Percentiles rank a stretch among this genome's conserved stretches.
Conservation (phyloP, 1,140 invertebrate genomes). For the Dreissena polymorpha region DNA sequence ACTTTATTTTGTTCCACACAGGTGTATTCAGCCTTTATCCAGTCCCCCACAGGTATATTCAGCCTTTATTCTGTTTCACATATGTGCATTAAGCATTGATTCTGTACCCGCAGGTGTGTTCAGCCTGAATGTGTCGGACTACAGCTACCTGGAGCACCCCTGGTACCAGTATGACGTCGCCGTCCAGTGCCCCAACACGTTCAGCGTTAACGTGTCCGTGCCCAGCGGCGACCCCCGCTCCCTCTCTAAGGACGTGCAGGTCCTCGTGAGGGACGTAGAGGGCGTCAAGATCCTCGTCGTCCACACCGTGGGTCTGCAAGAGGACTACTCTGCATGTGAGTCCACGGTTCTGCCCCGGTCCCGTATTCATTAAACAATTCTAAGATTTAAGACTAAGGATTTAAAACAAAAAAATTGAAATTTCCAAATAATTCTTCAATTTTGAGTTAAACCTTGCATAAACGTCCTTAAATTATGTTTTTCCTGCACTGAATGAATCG, state of each 20-base stretch:
- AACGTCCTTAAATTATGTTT: too few relatives aligned
- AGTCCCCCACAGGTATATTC: too few relatives aligned
- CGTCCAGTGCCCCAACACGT: slow-evolving; percentile 26
- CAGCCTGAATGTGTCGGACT: slow-evolving; percentile 38
- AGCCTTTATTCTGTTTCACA: too few relatives aligned
- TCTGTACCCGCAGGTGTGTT: slow-evolving; percentile 43
- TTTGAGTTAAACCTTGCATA: too few relatives aligned
- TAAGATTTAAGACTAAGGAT: too few relatives aligned
- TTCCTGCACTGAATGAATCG: too few relatives aligned
- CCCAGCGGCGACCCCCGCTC: slow-evolving; percentile 27
- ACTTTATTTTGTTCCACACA: too few relatives aligned
- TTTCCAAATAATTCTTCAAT: too few relatives aligned
- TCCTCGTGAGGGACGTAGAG: slow-evolving; percentile 10
- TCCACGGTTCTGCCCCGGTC: not conserved
- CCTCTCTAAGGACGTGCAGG: slow-evolving; percentile 37
- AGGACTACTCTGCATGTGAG: not conserved
- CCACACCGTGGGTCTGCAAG: slow-evolving; percentile 22
- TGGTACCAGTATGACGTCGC: slow-evolving; percentile 48
- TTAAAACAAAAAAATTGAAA: too few relatives aligned
- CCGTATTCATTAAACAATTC: too few relatives aligned
- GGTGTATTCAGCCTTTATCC: too few relatives aligned
- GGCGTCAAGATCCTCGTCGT: slow-evolving; percentile 22
- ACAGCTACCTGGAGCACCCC: slow-evolving; percentile 14
- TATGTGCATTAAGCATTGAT: too few relatives aligned
- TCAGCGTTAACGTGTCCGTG: slow-evolving; percentile 29